Conservation (phyloP, 2,888 invertebrate species). For the Aporophyla lueneburgensis region DNA sequence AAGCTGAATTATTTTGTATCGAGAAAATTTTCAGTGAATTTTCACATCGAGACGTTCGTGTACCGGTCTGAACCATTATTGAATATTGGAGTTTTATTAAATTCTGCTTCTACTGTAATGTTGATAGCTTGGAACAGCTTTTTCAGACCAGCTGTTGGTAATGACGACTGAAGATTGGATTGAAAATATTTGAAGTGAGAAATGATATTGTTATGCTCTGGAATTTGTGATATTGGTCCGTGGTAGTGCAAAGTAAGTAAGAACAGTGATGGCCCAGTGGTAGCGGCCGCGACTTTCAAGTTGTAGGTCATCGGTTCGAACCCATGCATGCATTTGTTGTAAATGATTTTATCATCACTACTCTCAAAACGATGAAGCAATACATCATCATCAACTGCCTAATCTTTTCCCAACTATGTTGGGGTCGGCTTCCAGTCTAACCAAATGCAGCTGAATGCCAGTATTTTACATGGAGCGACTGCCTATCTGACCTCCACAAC, state of each 20-base stretch:
- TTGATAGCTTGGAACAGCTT: slow-evolving; percentile 54
- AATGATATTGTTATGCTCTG: slow-evolving; percentile 22
- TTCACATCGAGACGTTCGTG: slow-evolving; percentile 53
- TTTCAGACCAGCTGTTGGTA: slow-evolving; percentile 55
- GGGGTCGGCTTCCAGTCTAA: too few species aligned
- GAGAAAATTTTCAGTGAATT: slow-evolving; percentile 64
- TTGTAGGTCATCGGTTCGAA: too few species aligned
- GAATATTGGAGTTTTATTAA: slow-evolving; percentile 63
- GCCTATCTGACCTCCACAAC: too few species aligned
- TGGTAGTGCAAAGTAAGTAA: not conserved
- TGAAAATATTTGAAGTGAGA: slow-evolving; percentile 40
- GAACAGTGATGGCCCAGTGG: too few species aligned
- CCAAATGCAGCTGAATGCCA: too few species aligned
- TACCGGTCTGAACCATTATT: slow-evolving; percentile 49
- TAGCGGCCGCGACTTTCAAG: too few species aligned
- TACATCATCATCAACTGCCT: too few species aligned
- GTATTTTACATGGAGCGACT: too few species aligned
- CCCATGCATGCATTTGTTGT: too few species aligned
- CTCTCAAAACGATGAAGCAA: too few species aligned
- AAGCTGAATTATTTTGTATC: slow-evolving; percentile 67
- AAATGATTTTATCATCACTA: too few species aligned
- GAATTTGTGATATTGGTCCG: slow-evolving; percentile 15
- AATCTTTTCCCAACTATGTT: too few species aligned
- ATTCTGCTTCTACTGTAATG: slow-evolving; percentile 52
- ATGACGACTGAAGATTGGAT: slow-evolving; percentile 52